These are phyloP conservation scores for Gallinago jamesoni DNA, from an alignment of 2,113 vertebrate genomes.

Conservation along the genomic window DNA sequence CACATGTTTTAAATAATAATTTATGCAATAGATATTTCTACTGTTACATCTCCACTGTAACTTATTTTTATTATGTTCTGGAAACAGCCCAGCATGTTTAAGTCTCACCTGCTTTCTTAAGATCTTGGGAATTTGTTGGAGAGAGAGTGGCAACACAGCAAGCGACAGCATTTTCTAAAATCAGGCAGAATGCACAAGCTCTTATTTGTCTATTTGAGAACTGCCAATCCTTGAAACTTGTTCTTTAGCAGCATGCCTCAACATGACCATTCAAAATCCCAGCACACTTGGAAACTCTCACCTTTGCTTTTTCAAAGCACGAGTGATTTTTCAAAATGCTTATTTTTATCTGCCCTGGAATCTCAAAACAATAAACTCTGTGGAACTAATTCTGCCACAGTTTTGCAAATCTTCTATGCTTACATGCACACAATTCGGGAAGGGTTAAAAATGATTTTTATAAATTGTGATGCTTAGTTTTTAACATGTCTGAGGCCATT, in stretches of 20 bases:
- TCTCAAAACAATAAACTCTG: background rate
- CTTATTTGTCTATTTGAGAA: background rate
- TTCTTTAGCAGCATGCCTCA: conserved; percentile 9
- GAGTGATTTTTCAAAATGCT: background rate
- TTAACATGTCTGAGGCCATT: background rate
- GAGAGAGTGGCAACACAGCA: background rate
- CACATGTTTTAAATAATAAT: background rate
- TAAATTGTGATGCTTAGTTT: background rate
- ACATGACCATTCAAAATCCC: background rate
- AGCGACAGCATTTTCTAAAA: background rate
- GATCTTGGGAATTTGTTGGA: background rate
- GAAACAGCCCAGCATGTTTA: background rate
- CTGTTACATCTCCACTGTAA: background rate
- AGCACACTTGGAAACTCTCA: background rate
- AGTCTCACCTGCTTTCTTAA: background rate
- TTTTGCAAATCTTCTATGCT: background rate
- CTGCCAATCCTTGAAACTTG: background rate
- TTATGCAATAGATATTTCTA: background rate
- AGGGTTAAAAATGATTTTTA: background rate
- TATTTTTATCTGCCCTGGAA: background rate
- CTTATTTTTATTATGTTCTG: background rate
- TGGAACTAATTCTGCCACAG: background rate
- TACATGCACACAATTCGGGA: background rate
- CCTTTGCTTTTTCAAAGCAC: conserved; percentile 13
- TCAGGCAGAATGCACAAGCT: background rate